Conservation (phyloP, 2,888 invertebrate genomes). For the Uropetala carovei region DNA sequence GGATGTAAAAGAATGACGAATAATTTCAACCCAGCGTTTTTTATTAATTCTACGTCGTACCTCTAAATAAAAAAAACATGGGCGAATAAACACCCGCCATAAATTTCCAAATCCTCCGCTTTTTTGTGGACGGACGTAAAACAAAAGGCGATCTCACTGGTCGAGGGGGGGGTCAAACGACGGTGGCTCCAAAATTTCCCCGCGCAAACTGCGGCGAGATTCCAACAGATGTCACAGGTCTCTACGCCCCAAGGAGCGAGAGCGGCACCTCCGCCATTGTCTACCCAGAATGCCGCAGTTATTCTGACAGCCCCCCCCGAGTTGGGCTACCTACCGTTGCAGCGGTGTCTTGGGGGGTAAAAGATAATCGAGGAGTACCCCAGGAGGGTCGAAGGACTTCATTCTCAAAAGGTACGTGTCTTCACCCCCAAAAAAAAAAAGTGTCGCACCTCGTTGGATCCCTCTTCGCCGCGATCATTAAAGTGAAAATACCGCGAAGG, state of each 20-base stretch:
- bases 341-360: slow-evolving; percentile 47
- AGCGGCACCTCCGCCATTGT: slow-evolving; percentile 49
- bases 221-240: slow-evolving; percentile 11
- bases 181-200: background rate
- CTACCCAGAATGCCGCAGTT: slow-evolving; percentile 63
- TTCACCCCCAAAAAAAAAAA: background rate
- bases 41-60: no score
- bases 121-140: no score
- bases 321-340: slow-evolving; percentile 39
- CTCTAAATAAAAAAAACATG: no score
- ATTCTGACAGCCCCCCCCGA: slow-evolving; percentile 31
- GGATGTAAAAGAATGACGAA: no score
- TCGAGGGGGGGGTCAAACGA: background rate
- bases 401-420: slow-evolving; percentile 1
- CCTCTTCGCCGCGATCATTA: background rate
- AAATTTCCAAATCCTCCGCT: no score
- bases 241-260: background rate
- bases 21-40: no score
- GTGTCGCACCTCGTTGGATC: background rate
- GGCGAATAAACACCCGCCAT: no score
- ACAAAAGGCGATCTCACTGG: no score
- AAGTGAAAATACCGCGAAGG: background rate
- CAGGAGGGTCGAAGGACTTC: slow-evolving; percentile 12
- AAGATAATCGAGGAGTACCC: slow-evolving; percentile 18
- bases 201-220: background rate